Evolutionary conservation across 2,113 vertebrate species (phyloP).

Genomic region (Melanotaenia duboulayi): DNA sequence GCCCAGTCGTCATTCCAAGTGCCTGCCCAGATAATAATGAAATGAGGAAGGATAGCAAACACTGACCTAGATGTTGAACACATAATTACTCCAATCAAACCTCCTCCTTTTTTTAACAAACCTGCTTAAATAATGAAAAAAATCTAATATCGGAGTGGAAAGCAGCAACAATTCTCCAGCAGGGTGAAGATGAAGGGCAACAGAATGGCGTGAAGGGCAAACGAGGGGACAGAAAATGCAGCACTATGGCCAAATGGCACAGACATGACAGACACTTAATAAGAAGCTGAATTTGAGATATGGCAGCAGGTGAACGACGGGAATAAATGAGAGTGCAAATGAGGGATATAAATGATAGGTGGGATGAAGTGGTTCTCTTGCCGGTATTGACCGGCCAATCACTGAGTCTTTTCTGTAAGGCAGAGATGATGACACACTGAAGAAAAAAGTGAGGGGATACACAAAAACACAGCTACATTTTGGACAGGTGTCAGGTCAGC

Average conservation of each 20-base stretch:
- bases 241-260: slow-evolving; percentile 53
- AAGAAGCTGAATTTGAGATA: slow-evolving; percentile 63
- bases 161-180: slow-evolving; percentile 6
- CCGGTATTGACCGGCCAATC: slow-evolving; percentile 23
- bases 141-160: slow-evolving; percentile 2
- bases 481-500: slow-evolving; percentile 40
- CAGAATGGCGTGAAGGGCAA: slow-evolving; percentile 38
- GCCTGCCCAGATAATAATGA: too few species aligned
- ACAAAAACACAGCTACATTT: slow-evolving; percentile 3
- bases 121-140: slow-evolving; percentile 19
- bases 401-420: slow-evolving; percentile 3
- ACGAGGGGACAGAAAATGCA: slow-evolving; percentile 30
- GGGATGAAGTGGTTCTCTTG: slow-evolving; percentile 30
- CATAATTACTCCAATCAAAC: neutral
- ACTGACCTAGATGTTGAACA: slow-evolving; percentile 3
- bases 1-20: too few species aligned
- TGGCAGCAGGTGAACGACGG: slow-evolving; percentile 32
- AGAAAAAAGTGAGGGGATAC: slow-evolving; percentile 1
- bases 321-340: slow-evolving; percentile 56
- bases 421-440: neutral
- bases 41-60: neutral
- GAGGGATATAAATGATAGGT: slow-evolving; percentile 53
- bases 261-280: slow-evolving; percentile 69
- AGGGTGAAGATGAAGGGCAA: slow-evolving; percentile 35
- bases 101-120: slow-evolving; percentile 6